Base-by-base conservation (phyloP, 53 echinoderm and acorn worm genomes). In the Stichopus horrens region DNA sequence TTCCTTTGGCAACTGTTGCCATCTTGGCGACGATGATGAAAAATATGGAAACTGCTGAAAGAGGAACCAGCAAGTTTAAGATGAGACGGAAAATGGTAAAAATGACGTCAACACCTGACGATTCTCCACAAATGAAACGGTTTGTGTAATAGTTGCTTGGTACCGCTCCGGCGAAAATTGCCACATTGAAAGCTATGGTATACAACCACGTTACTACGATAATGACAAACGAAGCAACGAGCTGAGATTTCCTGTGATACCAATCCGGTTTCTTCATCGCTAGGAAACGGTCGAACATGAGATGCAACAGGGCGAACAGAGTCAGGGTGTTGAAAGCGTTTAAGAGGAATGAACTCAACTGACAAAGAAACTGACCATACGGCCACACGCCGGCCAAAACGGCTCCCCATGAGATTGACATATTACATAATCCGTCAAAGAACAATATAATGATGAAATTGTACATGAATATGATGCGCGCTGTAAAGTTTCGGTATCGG, bases 311-410 rank as follows among this genome's bases (percentile, higher is more conserved):
- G 53, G 90, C 88, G 57, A 96, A 20, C 6, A 96, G 85, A 21
- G 91, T 90, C 78, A 93, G 90, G 2, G 91, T 91, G 58, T 91
- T 92, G 54, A 96, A 76, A 37, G 92, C 52, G 22, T 96, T 93
- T 52, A 95, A 67, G 10, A 96, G 13, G 75, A 96, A 96, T 58
- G 97, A 93, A 73, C 89, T 96, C 8, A 93, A 79, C 58, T 88
- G 90, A 60, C 97, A 96, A 52, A 96, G 81, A 73, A 95, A 92
- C 6, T 37, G 58, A 4, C 83, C 91, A 65, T 92, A 90, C 7
- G 93, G 92, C 97, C 97, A 96, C 11, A 23, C 21, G 54, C 92
- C 91, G 14, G 88, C 67, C 13, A 89, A 73, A 55, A 93, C 85
- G 9, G 94, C 92, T 5, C 92, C 93, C 6, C 91, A 9, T 19